These are phyloP conservation scores for Dromas ardeola DNA, from an alignment of 2,113 vertebrate genomes.

Conservation along the genomic window DNA sequence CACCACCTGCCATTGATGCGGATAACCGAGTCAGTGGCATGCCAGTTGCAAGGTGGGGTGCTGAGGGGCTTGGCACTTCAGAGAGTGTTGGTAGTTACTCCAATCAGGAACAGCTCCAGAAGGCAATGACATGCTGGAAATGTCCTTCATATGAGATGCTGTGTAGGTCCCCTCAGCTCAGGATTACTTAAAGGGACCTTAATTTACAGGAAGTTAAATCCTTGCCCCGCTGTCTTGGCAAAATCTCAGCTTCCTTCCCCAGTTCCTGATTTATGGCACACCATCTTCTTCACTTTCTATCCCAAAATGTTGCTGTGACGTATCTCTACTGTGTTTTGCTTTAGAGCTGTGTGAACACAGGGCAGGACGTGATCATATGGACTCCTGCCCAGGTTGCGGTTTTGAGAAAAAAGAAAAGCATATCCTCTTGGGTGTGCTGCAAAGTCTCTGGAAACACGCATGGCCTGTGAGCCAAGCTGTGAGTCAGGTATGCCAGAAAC, in stretches of 20 bases:
- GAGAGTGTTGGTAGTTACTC: not conserved
- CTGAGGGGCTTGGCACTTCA: not conserved
- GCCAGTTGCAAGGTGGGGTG: not conserved
- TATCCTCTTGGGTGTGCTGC: too few species aligned
- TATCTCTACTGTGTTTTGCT: not conserved
- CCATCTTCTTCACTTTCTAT: not conserved
- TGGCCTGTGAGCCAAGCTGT: not conserved
- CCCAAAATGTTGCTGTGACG: not conserved
- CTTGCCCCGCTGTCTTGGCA: not conserved
- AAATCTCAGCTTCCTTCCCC: not conserved
- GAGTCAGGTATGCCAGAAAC: not conserved
- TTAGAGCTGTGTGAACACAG: not conserved
- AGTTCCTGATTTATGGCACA: not conserved
- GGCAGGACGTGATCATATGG: not conserved
- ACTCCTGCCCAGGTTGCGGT: not conserved
- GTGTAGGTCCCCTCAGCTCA: fast-evolving
- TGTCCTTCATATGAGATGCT: not conserved
- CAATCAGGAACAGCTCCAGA: not conserved
- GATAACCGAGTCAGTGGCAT: not conserved
- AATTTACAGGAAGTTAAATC: not conserved
- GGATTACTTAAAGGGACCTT: not conserved
- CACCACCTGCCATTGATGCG: not conserved
- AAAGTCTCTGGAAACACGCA: not conserved
- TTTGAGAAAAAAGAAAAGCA: not conserved
- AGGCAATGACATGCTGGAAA: not conserved